Evolutionary conservation across 1,140 invertebrate species (phyloP), one percentile per base, ranked within the genome.

Genomic region (Lordiphosa mommai): DNA sequence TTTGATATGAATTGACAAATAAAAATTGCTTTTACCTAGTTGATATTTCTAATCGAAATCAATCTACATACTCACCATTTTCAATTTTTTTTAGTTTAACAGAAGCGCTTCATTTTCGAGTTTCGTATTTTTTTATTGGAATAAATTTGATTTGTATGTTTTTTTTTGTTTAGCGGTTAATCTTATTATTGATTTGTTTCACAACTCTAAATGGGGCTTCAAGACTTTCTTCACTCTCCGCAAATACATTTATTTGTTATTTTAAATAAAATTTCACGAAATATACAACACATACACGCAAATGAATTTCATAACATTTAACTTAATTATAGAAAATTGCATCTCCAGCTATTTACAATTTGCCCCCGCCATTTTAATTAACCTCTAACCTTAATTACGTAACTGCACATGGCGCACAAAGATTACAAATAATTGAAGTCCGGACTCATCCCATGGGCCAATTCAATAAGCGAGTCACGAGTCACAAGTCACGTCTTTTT

Each of bases 381-480:
- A 84, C 84, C 77, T 84, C 79, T 84, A 84, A 69, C 77, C 77
- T 84, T 84, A 66, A 68, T 84, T 84, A 64, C 61, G 80, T 76
- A 84, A 84, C 77, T 84, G 77, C 77, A 77, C 56, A 74, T 64
- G 59, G 65, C 52, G 74, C 74, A 64, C 50, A 77, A 65, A 77
- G 77, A 77, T 84, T 84, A 84, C 64, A 84, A 66, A 69, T 84
- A 84, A 84, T 84, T 84, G 77, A 64, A 84, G 58, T 80, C 66
- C 61, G 41, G 32, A 47, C 30, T 30, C 46, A 13, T 34, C 30
- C 16, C 30, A 33, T 16, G 30, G 30, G 32, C 32, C 16, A 12
- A 48, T 66, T 85, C 73, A 79, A 64, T 73, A 85, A 57, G 58
- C 79, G 44, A 85, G 80, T 85, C 79, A 85, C 79, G 79, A 43